Base-by-base conservation (phyloP, 1,140 invertebrate species). In the Drosophila ironensis region DNA sequence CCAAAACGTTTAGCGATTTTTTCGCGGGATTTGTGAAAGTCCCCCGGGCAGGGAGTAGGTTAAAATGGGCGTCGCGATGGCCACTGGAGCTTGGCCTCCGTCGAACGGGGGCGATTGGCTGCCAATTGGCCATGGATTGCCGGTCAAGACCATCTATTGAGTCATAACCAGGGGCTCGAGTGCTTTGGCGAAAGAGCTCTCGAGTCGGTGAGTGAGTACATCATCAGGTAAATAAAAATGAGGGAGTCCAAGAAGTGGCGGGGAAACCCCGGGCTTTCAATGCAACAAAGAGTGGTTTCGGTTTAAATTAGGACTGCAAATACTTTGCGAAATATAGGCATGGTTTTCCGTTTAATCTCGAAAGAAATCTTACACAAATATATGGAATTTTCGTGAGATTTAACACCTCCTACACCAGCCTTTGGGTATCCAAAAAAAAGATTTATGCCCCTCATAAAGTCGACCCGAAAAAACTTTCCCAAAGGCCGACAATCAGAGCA, bases 21-120 rank as follows among this genome's bases (percentile, higher is more conserved):
- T 63, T 63, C 42, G 60, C 41, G 42, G 45, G 33, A 45, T 60
- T 84, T 84, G 78, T 84, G 78, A 82, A 82, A 82, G 78, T 82
- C 50, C 47, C 59, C 69, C 24, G 57, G 50, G 42, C 41, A 67
- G 40, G 74, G 63, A 25, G 81, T 72, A 82, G 78, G 54, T 84
- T 74, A 61, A 82, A 73, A 56, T 78, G 59, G 69, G 63, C 75
- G 75, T 60, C 48, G 24, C 44, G 57, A 60, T 63, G 33, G 54
- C 30, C 53, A 61, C 51, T 57, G 61, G 54, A 72, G 68, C 73
- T 57, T 78, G 74, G 75, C 74, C 75, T 73, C 47, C 50, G 27
- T 33, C 52, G 24, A 72, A 61, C 38, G 66, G 67, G 67, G 67
- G 67, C 67, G 68, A 71, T 61, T 71, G 67, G 67, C 22, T 50